phyloP scores from a whole-genome alignment of 2,113 vertebrate genomes.

The Halcyon malimbica region DNA sequence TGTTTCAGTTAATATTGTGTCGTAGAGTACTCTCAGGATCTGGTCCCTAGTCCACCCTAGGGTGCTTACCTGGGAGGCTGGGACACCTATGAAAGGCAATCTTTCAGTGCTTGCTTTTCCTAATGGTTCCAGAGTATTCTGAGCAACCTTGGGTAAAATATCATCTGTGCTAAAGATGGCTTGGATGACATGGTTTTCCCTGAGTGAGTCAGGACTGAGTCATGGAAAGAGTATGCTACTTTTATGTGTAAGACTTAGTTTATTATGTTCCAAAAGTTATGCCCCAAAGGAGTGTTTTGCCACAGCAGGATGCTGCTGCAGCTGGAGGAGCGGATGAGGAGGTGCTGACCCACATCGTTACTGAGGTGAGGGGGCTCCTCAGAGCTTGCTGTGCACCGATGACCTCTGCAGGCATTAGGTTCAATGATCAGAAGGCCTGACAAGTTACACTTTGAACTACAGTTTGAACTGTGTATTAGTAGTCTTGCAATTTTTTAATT shows the following conservation, averaged over 20 bases:
- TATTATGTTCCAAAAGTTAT: neutral
- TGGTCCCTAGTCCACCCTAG: neutral
- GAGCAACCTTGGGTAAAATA: neutral
- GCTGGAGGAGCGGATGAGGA: neutral
- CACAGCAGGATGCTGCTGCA: neutral
- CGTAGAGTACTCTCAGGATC: neutral
- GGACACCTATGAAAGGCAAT: neutral
- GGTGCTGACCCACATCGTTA: neutral
- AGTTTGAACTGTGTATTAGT: neutral
- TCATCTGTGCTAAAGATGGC: constrained; percentile 3
- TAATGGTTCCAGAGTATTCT: neutral
- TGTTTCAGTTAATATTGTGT: neutral
- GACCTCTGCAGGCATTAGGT: neutral
- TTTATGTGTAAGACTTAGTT: neutral
- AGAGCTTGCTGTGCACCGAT: neutral
- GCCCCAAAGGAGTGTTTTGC: neutral
- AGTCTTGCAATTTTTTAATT: neutral
- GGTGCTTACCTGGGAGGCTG: neutral
- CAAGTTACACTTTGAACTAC: neutral
- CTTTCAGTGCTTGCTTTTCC: neutral
- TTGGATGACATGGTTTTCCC: neutral
- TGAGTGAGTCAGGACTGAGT: constrained; percentile 38
- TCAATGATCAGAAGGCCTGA: neutral
- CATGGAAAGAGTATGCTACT: neutral
- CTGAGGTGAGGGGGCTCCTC: neutral